These are phyloP conservation scores for Osmerus eperlanus DNA, from an alignment of 2,113 vertebrate species.

Conservation along the genomic window DNA sequence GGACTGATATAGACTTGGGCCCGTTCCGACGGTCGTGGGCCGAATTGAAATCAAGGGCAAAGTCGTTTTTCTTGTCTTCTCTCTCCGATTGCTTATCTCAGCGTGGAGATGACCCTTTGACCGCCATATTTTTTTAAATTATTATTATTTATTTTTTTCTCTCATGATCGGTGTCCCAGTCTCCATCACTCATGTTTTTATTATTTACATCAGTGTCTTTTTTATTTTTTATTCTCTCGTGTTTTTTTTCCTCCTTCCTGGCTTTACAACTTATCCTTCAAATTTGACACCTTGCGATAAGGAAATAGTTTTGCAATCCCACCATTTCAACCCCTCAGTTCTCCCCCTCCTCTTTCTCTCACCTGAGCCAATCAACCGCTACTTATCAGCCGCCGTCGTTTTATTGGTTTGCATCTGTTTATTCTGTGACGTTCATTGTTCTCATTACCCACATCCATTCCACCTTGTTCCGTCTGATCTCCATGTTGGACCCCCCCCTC, in stretches of 20 bases:
- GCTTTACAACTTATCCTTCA: neutral
- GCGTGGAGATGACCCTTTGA: neutral
- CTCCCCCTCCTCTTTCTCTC: too few relatives aligned
- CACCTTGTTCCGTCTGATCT: slow-evolving; percentile 6
- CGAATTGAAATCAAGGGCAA: neutral
- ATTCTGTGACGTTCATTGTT: neutral
- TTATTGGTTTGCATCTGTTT: neutral
- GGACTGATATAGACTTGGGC: neutral
- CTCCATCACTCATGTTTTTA: neutral
- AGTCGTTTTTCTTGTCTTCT: neutral
- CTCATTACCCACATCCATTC: slow-evolving; percentile 1
- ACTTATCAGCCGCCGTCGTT: too few relatives aligned
- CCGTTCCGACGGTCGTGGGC: neutral
- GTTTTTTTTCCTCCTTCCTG: neutral
- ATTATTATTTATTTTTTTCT: neutral
- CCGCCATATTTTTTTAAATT: neutral
- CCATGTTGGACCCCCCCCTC: slow-evolving; percentile 28
- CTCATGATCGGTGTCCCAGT: neutral
- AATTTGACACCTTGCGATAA: neutral
- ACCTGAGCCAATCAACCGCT: too few relatives aligned
- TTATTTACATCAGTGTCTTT: neutral
- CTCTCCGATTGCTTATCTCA: neutral
- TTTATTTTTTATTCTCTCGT: neutral
- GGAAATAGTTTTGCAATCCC: too few relatives aligned
- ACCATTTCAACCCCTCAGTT: too few relatives aligned